These are phyloP conservation scores for Oostethus manadensis DNA, from an alignment of 2,113 vertebrate genomes.

Conservation along the genomic window DNA sequence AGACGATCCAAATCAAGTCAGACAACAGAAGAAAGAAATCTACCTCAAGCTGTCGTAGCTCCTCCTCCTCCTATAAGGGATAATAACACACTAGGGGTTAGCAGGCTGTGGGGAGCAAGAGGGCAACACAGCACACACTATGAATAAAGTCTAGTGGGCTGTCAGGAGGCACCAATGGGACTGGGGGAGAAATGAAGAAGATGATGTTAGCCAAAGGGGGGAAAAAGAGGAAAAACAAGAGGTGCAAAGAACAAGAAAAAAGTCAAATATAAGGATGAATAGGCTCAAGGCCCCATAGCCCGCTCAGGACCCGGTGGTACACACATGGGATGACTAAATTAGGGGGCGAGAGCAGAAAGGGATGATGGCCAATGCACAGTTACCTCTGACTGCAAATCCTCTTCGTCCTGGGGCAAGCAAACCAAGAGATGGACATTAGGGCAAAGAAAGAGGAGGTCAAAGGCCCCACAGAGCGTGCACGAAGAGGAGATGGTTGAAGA, in stretches of 20 bases:
- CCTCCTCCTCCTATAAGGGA: constrained; percentile 73
- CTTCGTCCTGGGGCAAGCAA: constrained; percentile 66
- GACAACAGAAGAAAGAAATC: constrained; percentile 32
- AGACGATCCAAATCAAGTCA: not conserved
- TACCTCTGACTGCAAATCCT: constrained; percentile 76
- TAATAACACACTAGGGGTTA: constrained; percentile 57
- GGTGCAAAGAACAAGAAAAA: constrained; percentile 9
- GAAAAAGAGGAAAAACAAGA: constrained; percentile 2
- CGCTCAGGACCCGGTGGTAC: constrained; percentile 25
- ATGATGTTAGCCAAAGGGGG: constrained; percentile 40
- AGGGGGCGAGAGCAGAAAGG: constrained; percentile 19
- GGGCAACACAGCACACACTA: constrained; percentile 45
- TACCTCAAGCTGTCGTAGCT: constrained; percentile 76
- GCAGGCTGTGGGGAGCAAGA: constrained; percentile 42
- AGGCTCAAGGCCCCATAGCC: constrained; percentile 11
- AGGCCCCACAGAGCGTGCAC: constrained; percentile 7
- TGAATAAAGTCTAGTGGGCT: constrained; percentile 32
- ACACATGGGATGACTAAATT: constrained; percentile 24
- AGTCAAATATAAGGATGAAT: constrained; percentile 15
- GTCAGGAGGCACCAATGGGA: constrained; percentile 52
- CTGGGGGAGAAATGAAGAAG: constrained; percentile 49
- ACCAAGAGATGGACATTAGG: constrained; percentile 47
- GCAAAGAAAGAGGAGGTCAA: constrained; percentile 37
- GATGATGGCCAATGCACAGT: constrained; percentile 36
- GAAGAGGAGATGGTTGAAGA: constrained; percentile 4